Evolutionary conservation across 2,113 vertebrate species (phyloP), one percentile per base, ranked within the genome.

Genomic region (Melanotaenia duboulayi): DNA sequence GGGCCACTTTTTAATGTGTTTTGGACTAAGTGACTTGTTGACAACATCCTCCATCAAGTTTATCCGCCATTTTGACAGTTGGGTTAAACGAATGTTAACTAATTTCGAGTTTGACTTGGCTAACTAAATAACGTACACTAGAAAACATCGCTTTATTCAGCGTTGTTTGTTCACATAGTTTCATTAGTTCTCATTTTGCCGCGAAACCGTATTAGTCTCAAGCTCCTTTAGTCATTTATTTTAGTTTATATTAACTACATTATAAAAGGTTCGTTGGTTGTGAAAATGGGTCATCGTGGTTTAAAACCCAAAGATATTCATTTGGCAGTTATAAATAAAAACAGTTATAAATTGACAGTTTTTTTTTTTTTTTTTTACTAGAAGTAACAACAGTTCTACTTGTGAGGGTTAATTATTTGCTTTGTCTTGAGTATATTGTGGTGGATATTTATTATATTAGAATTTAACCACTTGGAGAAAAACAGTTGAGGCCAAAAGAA

Each of bases 41-140:
- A 70, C 50, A 72, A n/a, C 4, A 11, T 25, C n/a, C 59, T 48
- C 4, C 17, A 7, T 23, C 24, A 0, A 40, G 32, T 63, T 24
- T 25, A 23, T 69, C 13, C 23, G 12, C 50, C 11, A 14, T 16
- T 64, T 70, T 0, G 16, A 19, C 35, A 4, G 16, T 8, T 25
- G 32, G 12, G 25, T n/a, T 8, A 14, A 35, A 65, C 35, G 56
- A 0, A 59, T 24, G 17, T 22, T 59, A 37, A 70, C 10, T 8
- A 69, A 58, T 39, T 74, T 59, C 11, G 11, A 42, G 28, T 23
- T 28, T 86, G 44, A 74, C 20, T 68, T 25, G 46, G 73, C 51
- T 23, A 20, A 40, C 25, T 0, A 13, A 50, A 39, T 24, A 35
- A 35, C 8, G 32, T 35, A 39, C 50, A 24, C 20, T 48, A 14